These are phyloP conservation scores for Palythoa caribaeorum DNA, from an alignment of 92 coral and sea anemone species.

Conservation along the genomic window DNA sequence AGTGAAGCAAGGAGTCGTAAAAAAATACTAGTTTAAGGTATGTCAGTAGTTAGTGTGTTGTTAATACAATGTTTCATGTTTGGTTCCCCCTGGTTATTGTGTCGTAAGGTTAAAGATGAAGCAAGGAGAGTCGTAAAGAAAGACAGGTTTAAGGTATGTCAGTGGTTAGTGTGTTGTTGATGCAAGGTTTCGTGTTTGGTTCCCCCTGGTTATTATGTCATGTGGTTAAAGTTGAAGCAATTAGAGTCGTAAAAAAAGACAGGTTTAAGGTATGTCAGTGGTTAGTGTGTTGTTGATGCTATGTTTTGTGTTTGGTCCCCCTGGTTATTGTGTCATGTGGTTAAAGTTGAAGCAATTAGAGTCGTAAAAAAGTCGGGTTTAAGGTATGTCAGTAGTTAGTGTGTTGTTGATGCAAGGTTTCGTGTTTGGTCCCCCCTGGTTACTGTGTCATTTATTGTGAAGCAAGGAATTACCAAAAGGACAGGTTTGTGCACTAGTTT, in stretches of 20 bases:
- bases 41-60: neutral
- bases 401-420: neutral
- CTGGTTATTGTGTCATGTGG: no score
- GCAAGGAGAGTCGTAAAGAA: conserved; percentile 90
- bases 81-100: neutral
- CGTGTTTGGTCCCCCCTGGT: neutral
- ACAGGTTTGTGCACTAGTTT: no score
- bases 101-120: conserved; percentile 60
- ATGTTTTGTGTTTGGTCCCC: no score
- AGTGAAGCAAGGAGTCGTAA: conserved; percentile 84
- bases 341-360: conserved; percentile 63
- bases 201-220: no score
- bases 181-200: neutral
- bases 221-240: no score
- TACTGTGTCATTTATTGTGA: no score
- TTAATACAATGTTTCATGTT: neutral
- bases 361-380: conserved; percentile 94
- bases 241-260: no score
- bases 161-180: neutral
- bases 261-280: no score
- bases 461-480: no score
- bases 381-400: conserved; percentile 64
- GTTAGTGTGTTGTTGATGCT: no score
- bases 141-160: conserved; percentile 91
- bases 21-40: conserved; percentile 96